Evolutionary conservation across 2,888 invertebrate species (phyloP).

Genomic region (Gryllus longicercus): DNA sequence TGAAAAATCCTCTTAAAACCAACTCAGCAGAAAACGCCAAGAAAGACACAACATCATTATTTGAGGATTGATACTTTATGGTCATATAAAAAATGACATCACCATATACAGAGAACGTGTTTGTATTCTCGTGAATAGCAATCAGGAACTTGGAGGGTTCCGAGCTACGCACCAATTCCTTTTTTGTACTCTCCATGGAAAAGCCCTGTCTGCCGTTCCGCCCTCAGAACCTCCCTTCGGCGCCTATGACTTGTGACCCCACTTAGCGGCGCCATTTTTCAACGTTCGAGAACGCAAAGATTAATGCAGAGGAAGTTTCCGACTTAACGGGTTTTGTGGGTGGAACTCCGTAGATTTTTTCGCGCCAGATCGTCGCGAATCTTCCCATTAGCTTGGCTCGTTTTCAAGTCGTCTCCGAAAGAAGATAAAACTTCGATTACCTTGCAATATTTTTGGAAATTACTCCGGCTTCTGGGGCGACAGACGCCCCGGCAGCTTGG

Average conservation of each 20-base stretch:
- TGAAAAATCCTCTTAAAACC: no score
- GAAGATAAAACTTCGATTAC: constrained; percentile 17
- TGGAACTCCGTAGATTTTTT: not conserved
- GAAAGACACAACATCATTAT: no score
- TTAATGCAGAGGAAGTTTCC: not conserved
- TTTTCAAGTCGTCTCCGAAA: not conserved
- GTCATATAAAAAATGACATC: no score
- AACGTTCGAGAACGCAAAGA: not conserved
- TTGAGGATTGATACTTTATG: no score
- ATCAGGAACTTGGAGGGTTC: no score
- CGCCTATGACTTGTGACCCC: not conserved
- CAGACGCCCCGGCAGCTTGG: not conserved
- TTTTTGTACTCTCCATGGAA: no score
- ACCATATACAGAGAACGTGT: no score
- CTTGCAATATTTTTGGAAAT: not conserved
- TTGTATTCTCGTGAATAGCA: no score
- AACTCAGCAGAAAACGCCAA: no score
- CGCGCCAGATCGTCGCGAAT: not conserved
- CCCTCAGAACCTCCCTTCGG: no score
- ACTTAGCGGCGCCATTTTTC: not conserved
- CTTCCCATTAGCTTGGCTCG: constrained; percentile 1
- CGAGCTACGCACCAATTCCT: no score
- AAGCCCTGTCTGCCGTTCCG: no score
- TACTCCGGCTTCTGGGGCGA: constrained; percentile 4
- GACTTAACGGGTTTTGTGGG: not conserved